phyloP scores from a whole-genome alignment of 2,113 vertebrate species.

The Pleuronectes platessa region DNA sequence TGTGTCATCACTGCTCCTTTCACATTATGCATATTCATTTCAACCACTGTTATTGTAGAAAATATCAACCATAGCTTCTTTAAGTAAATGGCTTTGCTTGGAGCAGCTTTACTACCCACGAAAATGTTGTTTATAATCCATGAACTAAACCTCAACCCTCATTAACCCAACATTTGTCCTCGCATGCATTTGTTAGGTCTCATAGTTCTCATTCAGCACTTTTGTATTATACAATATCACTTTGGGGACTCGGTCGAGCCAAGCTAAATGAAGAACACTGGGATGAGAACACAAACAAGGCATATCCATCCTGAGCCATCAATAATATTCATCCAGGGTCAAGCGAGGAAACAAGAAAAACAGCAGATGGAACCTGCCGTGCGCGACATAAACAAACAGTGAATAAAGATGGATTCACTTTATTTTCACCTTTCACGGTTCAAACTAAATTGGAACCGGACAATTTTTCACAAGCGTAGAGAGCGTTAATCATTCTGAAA shows the following conservation, averaged over 20 bases:
- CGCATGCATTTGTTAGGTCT: not conserved
- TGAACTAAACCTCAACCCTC: not conserved
- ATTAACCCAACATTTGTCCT: not conserved
- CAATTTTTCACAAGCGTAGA: constrained; percentile 12
- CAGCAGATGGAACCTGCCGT: constrained; percentile 63
- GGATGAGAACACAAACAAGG: constrained; percentile 41
- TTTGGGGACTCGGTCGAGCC: not conserved
- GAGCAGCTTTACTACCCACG: not conserved
- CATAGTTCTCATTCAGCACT: constrained; percentile 16
- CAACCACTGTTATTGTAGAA: constrained; percentile 1
- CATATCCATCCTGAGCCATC: constrained; percentile 28
- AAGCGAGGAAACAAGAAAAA: constrained; percentile 51
- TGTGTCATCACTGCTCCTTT: not conserved
- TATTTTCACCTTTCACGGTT: constrained; percentile 25
- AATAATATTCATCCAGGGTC: constrained; percentile 57
- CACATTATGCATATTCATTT: not conserved
- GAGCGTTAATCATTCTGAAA: not conserved
- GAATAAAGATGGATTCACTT: constrained; percentile 48
- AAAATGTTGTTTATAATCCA: constrained; percentile 6
- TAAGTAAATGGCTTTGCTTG: not conserved
- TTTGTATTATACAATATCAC: constrained; percentile 10
- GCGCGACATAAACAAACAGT: constrained; percentile 44
- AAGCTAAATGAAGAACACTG: constrained; percentile 2
- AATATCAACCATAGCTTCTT: constrained; percentile 1
- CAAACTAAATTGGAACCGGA: constrained; percentile 29